Conservation (phyloP, 64 coral and sea anemone species). For the Actinia equina region DNA sequence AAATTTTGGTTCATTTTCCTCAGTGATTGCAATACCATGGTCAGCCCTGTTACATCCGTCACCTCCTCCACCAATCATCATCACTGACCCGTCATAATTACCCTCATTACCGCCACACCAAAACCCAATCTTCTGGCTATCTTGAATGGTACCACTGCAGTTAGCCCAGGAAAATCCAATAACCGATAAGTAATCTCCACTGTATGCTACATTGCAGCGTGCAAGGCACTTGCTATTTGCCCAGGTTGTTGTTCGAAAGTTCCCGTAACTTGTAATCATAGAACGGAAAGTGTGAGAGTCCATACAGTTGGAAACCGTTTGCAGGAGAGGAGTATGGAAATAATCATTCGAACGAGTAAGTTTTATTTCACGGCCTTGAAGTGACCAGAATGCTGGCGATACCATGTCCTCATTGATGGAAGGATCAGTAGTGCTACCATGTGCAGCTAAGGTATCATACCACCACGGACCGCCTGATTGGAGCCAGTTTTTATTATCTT, state of each 20-base stretch:
- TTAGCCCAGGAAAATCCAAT: background rate
- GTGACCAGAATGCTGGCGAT: conserved; percentile 43
- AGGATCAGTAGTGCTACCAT: conserved; percentile 2
- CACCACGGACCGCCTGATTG: conserved; percentile 38
- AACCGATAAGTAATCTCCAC: conserved; percentile 1
- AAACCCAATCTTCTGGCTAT: conserved; percentile 29
- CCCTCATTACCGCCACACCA: conserved; percentile 15
- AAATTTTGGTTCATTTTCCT: background rate
- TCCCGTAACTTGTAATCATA: conserved; percentile 3
- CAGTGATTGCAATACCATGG: conserved; percentile 21
- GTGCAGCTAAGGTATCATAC: conserved; percentile 24
- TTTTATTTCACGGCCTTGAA: conserved; percentile 37
- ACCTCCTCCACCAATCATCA: conserved; percentile 45
- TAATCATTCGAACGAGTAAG: conserved; percentile 45
- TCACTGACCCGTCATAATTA: conserved; percentile 16
- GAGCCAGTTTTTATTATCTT: conserved; percentile 51
- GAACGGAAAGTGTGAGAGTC: background rate
- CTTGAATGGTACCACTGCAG: conserved; percentile 21
- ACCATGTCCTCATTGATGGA: conserved; percentile 45
- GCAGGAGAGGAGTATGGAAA: conserved; percentile 24
- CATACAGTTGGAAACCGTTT: background rate
- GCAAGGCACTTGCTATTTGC: background rate
- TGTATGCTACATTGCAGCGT: conserved; percentile 15
- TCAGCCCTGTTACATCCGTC: background rate
- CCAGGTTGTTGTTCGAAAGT: background rate